Evolutionary conservation across 2,797 vertebrate genomes (phyloP).

Genomic region (Harpagifer antarcticus): DNA sequence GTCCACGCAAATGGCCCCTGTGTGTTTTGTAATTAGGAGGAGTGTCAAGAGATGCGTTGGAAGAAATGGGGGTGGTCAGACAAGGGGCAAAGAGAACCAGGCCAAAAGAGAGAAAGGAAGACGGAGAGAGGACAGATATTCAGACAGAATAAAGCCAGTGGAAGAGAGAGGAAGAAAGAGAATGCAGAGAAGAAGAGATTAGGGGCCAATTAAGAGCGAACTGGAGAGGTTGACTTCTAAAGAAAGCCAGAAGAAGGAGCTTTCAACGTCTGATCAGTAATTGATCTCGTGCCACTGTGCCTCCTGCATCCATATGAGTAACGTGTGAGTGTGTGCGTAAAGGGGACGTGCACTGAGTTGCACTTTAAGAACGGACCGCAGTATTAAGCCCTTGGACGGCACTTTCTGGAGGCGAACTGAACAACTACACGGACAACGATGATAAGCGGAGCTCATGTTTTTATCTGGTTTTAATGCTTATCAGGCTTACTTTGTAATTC

Average conservation of each 20-base stretch:
- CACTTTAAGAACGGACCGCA: constrained; percentile 43
- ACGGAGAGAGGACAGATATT: constrained; percentile 53
- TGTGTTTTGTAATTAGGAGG: constrained; percentile 76
- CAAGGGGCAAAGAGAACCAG: constrained; percentile 40
- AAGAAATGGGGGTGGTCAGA: constrained; percentile 52
- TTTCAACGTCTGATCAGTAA: constrained; percentile 67
- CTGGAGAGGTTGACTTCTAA: constrained; percentile 63
- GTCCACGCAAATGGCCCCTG: constrained; percentile 76
- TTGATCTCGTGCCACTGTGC: constrained; percentile 67
- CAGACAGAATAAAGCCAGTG: constrained; percentile 53
- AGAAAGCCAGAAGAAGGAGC: constrained; percentile 59
- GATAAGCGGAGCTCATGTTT: constrained; percentile 52
- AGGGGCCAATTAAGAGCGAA: constrained; percentile 72
- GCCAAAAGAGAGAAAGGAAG: constrained; percentile 41
- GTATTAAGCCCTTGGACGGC: constrained; percentile 35
- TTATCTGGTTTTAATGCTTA: constrained; percentile 43
- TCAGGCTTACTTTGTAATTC: constrained; percentile 40
- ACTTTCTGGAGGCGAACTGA: constrained; percentile 37
- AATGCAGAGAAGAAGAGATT: constrained; percentile 65
- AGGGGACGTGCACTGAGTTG: constrained; percentile 12
- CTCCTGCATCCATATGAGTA: constrained; percentile 44
- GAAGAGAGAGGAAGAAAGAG: constrained; percentile 54
- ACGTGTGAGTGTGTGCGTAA: constrained; percentile 22
- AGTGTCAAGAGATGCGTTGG: constrained; percentile 63
- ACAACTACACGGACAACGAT: constrained; percentile 29